Evolutionary conservation across 30 jellyfish, hydroid and myxozoan species (phyloP).

Genomic region (Aurelia aurita complex sp. Pacific): DNA sequence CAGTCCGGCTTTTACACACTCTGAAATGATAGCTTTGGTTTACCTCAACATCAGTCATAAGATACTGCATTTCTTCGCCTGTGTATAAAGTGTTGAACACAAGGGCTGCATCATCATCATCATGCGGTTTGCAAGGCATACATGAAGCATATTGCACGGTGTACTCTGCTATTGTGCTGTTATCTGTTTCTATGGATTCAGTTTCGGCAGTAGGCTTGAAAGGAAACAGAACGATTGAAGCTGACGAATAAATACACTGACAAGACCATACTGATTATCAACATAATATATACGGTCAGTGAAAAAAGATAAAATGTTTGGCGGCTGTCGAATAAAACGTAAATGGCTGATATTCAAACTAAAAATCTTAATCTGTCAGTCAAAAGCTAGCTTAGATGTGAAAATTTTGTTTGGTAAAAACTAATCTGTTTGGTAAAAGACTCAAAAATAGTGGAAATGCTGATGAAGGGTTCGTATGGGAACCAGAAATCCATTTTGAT

Average conservation of each 20-base stretch:
- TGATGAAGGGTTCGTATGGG: no score
- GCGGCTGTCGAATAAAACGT: no score
- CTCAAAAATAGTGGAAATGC: no score
- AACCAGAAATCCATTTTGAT: no score
- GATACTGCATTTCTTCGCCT: constrained; percentile 92
- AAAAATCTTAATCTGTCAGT: no score
- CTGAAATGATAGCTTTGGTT: constrained; percentile 80
- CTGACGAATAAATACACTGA: not conserved
- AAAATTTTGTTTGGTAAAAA: no score
- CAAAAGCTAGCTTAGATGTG: no score
- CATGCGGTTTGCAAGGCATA: constrained; percentile 30
- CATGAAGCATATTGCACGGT: constrained; percentile 71
- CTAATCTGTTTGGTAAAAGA: no score
- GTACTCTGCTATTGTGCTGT: constrained; percentile 67
- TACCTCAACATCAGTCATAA: constrained; percentile 82
- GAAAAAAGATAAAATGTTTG: no score
- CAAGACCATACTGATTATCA: no score
- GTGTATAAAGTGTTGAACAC: constrained; percentile 82
- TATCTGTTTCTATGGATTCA: constrained; percentile 93
- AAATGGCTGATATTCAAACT: no score
- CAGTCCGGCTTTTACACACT: constrained; percentile 71
- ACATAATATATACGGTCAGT: no score
- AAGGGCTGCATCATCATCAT: constrained; percentile 42
- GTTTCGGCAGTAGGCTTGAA: constrained; percentile 74
- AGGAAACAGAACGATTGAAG: not conserved